Evolutionary conservation across 2,113 vertebrate species (phyloP).

Genomic region (Zosterops lateralis): DNA sequence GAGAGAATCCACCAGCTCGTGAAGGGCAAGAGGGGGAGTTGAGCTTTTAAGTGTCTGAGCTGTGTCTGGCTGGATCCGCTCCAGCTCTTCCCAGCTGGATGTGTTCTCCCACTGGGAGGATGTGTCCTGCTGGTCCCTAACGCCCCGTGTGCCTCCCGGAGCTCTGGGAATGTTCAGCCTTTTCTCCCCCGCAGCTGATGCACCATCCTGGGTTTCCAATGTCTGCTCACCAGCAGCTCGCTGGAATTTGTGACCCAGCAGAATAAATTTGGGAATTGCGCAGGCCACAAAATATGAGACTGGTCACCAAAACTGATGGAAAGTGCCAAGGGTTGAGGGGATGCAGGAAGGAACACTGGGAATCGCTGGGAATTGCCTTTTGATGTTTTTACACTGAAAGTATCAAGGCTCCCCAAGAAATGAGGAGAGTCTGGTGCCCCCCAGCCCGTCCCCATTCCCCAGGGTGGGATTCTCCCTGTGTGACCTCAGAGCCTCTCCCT

Average conservation of each 20-base stretch:
- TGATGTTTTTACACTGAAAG: background rate
- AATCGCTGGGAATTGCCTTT: background rate
- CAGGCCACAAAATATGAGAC: background rate
- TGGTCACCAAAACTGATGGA: background rate
- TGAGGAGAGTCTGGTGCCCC: accelerated
- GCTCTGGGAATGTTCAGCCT: background rate
- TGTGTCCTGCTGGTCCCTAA: background rate
- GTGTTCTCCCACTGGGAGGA: background rate
- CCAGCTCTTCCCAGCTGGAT: background rate
- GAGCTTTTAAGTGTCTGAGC: background rate
- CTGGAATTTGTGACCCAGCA: background rate
- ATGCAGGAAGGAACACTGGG: background rate
- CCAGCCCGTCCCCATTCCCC: background rate
- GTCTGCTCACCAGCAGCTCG: accelerated
- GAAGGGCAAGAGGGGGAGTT: background rate
- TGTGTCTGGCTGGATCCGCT: background rate
- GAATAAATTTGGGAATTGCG: accelerated
- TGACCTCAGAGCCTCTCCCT: background rate
- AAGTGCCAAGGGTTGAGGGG: background rate
- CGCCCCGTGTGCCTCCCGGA: accelerated
- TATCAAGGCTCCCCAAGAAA: background rate
- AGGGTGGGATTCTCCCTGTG: background rate
- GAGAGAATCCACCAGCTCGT: accelerated
- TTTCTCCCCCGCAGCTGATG: background rate
- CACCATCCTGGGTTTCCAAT: background rate